Evolutionary conservation across 2,113 vertebrate genomes (phyloP), one percentile per base, ranked within the genome.

Genomic region (Ptyas mucosa): DNA sequence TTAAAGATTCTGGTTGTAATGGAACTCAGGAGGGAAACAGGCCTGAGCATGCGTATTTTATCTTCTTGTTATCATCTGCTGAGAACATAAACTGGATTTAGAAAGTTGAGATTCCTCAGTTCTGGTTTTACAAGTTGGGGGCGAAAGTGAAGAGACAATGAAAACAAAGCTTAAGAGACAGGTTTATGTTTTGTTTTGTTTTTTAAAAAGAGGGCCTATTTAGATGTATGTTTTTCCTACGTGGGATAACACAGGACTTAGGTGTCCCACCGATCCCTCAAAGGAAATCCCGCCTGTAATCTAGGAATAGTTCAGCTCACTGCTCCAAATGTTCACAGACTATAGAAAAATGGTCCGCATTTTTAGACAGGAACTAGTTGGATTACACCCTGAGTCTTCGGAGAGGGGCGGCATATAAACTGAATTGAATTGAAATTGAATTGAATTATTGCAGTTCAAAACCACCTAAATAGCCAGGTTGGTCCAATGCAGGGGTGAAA

Each of bases 21-120:
- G n/a, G 85, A 88, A 46, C 75, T 87, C 90, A 93, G 94, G 55
- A 3, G 95, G 94, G 81, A 91, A 91, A 0, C 0, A 93, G 43
- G 2, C 34, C 96, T 96, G 96, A 95, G 91, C 93, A 75, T 90
- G 93, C 53, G n/a, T n/a, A n/a, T n/a, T 95, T 43, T 85, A 92
- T 90, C 39, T 46, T 89, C 85, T 64, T 87, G 91, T 88, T 96
- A 93, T 95, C 54, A 92, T 58, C 90, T 88, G 7, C 0, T 18
- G 88, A 0, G 49, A 61, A 90, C 51, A 55, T 5, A 75, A 93
- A 85, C 89, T 69, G 57, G 46, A 29, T 14, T 53, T 18, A 18
- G 3, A 39, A 69, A 2, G 53, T 95, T 93, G 69, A 49, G 58
- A 51, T 3, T 29, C 87, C 89, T 94, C 93, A 92, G 94, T 89